phyloP scores from a whole-genome alignment of 2,888 invertebrate species.

The Agrochola litura region DNA sequence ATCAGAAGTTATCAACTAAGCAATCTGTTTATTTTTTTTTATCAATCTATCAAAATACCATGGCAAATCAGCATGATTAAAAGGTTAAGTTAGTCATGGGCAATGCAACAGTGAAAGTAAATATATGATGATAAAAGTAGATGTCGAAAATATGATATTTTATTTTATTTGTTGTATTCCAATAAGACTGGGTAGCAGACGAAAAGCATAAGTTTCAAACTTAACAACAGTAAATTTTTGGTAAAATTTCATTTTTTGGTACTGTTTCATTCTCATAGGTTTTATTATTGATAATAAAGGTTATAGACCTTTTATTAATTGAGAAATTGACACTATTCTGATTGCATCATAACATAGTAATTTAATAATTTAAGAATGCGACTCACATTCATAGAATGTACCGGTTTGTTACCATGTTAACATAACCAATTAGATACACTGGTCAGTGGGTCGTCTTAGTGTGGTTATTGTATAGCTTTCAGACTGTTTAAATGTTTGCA shows the following conservation, averaged over 20 bases:
- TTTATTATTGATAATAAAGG: background rate
- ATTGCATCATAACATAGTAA: constrained; percentile 9
- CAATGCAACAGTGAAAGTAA: too few relatives aligned
- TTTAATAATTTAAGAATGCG: background rate
- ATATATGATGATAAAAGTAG: too few relatives aligned
- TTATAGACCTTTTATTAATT: constrained; percentile 9
- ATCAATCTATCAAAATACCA: background rate
- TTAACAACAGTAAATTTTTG: background rate
- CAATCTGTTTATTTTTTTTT: background rate
- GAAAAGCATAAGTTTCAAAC: background rate
- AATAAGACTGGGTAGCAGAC: background rate
- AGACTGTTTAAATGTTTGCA: constrained; percentile 35
- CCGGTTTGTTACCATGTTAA: background rate
- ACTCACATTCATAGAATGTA: constrained; percentile 11
- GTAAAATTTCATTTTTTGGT: background rate
- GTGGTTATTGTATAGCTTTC: background rate
- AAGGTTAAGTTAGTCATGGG: background rate
- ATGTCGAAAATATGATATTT: too few relatives aligned
- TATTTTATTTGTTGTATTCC: too few relatives aligned
- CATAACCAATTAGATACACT: constrained; percentile 6
- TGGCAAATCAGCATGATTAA: background rate
- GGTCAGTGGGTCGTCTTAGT: too few relatives aligned
- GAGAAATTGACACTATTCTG: background rate
- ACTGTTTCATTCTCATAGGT: background rate
- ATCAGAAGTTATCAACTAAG: background rate